Percentiles rank a stretch among this genome's conserved stretches.
These are phyloP conservation scores for Drosophila mimetica DNA, from an alignment of 2,888 invertebrate genomes.

Conservation along the genomic window DNA sequence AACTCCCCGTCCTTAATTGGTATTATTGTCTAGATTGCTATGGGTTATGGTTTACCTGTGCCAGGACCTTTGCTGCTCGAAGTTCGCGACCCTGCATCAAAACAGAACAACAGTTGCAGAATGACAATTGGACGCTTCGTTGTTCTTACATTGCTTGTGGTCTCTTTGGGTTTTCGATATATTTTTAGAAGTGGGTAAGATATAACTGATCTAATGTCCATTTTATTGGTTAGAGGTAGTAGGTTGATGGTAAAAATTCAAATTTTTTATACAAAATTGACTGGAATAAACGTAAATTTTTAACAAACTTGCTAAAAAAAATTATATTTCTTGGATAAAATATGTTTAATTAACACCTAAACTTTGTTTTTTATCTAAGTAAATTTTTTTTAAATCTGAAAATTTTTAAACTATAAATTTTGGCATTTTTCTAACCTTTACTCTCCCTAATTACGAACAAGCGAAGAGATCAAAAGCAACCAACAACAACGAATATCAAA, in stretches of 20 bases:
- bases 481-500: conserved; percentile 84
- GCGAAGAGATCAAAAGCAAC: conserved; percentile 84
- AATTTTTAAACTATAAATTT: too few relatives aligned
- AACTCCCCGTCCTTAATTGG: conserved; percentile 18
- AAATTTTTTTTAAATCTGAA: too few relatives aligned
- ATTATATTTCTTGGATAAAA: too few relatives aligned
- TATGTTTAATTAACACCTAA: too few relatives aligned
- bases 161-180: conserved; percentile 71
- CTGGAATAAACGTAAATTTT: too few relatives aligned
- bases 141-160: conserved; percentile 84
- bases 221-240: conserved; percentile 56
- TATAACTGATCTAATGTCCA: background rate
- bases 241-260: conserved; percentile 65
- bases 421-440: conserved; percentile 4
- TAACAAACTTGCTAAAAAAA: too few relatives aligned
- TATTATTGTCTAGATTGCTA: conserved; percentile 39
- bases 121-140: conserved; percentile 85
- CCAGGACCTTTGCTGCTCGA: conserved; percentile 59
- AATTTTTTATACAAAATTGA: too few relatives aligned
- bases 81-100: conserved; percentile 82
- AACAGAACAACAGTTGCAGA: conserved; percentile 85
- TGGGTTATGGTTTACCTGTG: conserved; percentile 51
- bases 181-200: background rate
- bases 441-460: conserved; percentile 17
- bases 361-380: too few relatives aligned